Percentiles rank a stretch among this genome's conserved stretches.
Evolutionary conservation across 2,888 invertebrate species (phyloP).

Genomic region (Stenodera caucasica): DNA sequence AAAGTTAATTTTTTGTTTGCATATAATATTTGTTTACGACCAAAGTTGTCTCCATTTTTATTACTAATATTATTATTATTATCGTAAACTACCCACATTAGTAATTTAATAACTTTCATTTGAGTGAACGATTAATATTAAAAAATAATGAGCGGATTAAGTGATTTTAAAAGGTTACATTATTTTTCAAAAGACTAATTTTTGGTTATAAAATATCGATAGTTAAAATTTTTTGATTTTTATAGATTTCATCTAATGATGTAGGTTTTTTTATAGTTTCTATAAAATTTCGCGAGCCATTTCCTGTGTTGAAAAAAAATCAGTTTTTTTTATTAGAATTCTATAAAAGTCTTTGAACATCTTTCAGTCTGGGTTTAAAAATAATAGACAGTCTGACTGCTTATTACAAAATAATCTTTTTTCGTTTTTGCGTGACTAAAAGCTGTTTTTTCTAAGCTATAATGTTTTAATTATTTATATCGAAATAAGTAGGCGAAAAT

Average conservation of each 20-base stretch:
- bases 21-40: slow-evolving; percentile 36
- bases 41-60: slow-evolving; percentile 31
- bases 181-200: too few relatives aligned
- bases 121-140: not conserved
- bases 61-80: not conserved
- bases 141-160: too few relatives aligned
- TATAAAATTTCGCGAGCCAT: not conserved
- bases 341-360: not conserved
- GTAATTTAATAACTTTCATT: slow-evolving; percentile 1
- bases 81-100: not conserved
- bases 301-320: not conserved
- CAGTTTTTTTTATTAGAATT: not conserved
- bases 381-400: not conserved
- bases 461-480: too few relatives aligned
- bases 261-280: not conserved
- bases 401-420: not conserved
- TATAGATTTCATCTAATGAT: not conserved
- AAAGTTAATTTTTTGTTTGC: slow-evolving; percentile 45
- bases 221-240: too few relatives aligned
- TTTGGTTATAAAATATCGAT: too few relatives aligned
- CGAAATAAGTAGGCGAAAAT: too few relatives aligned
- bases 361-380: not conserved
- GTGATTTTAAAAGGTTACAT: slow-evolving; percentile 11
- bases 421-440: not conserved
- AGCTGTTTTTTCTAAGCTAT: too few relatives aligned